Percentiles rank a stretch among this genome's conserved stretches.
Conservation (phyloP, 2,888 invertebrate genomes). For the Sminthurides aquaticus region DNA sequence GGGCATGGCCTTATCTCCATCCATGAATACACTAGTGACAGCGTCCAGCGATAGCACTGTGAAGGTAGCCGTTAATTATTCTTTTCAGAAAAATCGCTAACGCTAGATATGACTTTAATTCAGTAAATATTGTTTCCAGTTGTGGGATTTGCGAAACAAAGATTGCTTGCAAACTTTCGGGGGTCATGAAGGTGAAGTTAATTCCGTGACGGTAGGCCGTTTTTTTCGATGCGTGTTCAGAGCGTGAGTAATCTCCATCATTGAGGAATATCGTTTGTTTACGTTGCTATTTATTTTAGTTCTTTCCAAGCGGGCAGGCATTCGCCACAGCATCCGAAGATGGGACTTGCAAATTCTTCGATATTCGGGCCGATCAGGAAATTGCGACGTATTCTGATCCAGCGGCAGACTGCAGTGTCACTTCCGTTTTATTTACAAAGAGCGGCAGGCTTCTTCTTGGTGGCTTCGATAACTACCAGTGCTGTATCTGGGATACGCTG, state of each 20-base stretch:
- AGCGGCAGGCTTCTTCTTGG: not conserved
- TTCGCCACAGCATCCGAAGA: conserved; percentile 99
- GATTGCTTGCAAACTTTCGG: not conserved
- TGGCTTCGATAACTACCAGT: not conserved
- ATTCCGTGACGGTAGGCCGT: conserved; percentile 19
- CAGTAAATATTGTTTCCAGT: not conserved
- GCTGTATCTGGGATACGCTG: not conserved
- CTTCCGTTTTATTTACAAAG: conserved; percentile 70
- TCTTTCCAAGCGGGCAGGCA: conserved; percentile 96
- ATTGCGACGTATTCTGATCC: conserved; percentile 88
- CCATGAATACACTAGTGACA: not conserved
- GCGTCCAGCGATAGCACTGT: not conserved
- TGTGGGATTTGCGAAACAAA: not conserved
- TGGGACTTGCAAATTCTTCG: conserved; percentile 98
- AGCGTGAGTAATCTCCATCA: not conserved
- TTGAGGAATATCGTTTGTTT: not conserved
- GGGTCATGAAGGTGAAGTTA: not conserved
- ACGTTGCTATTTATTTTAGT: conserved; percentile 52
- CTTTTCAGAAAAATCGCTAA: not conserved
- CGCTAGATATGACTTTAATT: not conserved
- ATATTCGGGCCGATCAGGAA: conserved; percentile 99
- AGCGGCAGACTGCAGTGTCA: conserved; percentile 68
- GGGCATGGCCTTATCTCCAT: not conserved
- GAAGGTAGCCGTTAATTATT: conserved; percentile 5
- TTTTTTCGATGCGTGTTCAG: not conserved